Percentiles rank a stretch among this genome's conserved stretches.
Evolutionary conservation across 2,113 vertebrate genomes (phyloP).

Genomic region (Tragelaphus strepsiceros): DNA sequence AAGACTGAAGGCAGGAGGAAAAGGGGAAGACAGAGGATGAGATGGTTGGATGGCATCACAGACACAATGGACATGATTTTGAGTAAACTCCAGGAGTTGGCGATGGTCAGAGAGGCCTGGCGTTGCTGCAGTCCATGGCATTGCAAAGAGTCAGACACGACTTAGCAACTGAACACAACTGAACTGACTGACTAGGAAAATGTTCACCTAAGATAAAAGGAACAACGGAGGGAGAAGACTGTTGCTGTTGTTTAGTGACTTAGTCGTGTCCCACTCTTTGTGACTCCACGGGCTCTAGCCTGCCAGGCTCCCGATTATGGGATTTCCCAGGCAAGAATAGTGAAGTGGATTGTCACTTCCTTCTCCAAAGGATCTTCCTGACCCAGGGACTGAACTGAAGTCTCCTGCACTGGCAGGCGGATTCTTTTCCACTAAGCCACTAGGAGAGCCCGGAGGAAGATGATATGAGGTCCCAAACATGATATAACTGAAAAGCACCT

Average conservation of each 20-base stretch:
- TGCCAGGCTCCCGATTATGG: background rate
- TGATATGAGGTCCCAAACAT: background rate
- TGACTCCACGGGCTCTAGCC: background rate
- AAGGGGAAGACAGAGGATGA: background rate
- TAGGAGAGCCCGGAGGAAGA: fast-evolving
- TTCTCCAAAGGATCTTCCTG: background rate
- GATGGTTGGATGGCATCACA: background rate
- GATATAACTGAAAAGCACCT: constrained; percentile 74
- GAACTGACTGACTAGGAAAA: background rate
- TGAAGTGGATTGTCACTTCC: background rate
- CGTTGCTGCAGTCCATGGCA: background rate
- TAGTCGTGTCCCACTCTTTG: background rate
- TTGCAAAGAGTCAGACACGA: background rate
- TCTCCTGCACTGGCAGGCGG: background rate
- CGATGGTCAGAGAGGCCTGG: background rate
- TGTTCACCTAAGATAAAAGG: background rate
- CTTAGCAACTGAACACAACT: background rate
- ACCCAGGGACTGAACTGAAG: background rate
- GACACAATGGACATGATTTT: background rate
- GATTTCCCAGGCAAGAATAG: background rate
- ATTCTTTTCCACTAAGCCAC: background rate
- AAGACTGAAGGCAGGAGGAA: background rate
- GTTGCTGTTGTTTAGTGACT: background rate
- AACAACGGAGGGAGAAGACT: fast-evolving
- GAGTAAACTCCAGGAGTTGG: background rate